Conservation (phyloP, 2,888 invertebrate species). For the Rhamnusium bicolor region DNA sequence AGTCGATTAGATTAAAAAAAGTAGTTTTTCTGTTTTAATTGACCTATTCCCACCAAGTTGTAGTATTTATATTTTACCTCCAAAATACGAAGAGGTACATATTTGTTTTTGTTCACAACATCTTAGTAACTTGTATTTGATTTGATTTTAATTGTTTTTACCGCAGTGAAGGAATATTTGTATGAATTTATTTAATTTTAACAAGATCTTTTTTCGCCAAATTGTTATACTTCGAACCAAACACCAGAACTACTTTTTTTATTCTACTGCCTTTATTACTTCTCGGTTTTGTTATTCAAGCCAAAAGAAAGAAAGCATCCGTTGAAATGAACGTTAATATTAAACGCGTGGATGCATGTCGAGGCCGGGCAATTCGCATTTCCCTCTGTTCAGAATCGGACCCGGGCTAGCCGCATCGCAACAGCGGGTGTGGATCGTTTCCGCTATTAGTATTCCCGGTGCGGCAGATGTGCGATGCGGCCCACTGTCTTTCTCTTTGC, state of each 20-base stretch:
- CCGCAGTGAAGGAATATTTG: too few species aligned
- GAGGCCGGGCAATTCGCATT: constrained; percentile 50
- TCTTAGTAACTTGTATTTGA: too few species aligned
- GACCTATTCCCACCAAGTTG: too few species aligned
- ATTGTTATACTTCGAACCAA: too few species aligned
- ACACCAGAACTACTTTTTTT: background rate
- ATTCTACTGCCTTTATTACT: background rate
- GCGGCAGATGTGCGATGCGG: constrained; percentile 64
- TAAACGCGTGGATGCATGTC: constrained; percentile 30
- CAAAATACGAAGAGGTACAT: too few species aligned
- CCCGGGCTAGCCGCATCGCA: constrained; percentile 48
- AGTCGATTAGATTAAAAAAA: too few species aligned
- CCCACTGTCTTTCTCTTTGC: constrained; percentile 25
- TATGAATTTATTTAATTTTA: too few species aligned
- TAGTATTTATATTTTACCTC: too few species aligned
- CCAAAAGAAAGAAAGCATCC: background rate
- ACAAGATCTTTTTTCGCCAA: too few species aligned
- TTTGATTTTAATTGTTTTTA: too few species aligned
- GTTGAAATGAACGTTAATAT: constrained; percentile 31
- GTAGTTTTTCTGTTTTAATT: too few species aligned
- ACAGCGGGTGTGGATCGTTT: constrained; percentile 61
- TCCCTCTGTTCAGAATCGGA: constrained; percentile 47
- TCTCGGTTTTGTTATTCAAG: background rate
- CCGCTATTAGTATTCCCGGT: constrained; percentile 66
- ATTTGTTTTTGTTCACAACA: too few species aligned